These are phyloP conservation scores for Cercocebus atys DNA, from an alignment of 2,113 vertebrate species.

Conservation along the genomic window DNA sequence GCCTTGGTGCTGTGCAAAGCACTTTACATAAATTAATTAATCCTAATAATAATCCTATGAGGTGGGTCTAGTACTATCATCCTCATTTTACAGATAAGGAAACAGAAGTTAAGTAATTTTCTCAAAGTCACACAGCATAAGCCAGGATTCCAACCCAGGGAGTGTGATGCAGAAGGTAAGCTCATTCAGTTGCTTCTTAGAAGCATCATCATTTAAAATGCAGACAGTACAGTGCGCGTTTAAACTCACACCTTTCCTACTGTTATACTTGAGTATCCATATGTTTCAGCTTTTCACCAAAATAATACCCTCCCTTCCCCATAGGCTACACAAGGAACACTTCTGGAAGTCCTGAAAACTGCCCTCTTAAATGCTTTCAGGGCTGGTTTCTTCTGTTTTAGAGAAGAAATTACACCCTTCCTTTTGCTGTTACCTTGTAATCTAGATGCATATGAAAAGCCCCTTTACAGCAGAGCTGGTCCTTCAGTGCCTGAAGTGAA, in stretches of 20 bases:
- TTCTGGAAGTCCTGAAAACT: neutral
- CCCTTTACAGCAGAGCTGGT: neutral
- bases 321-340: neutral
- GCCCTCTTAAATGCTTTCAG: neutral
- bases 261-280: neutral
- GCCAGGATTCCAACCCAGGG: neutral
- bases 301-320: neutral
- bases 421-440: neutral
- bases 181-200: neutral
- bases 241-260: neutral
- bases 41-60: neutral
- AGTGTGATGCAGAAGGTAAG: neutral
- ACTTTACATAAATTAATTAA: neutral
- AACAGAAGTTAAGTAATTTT: neutral
- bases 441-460: neutral
- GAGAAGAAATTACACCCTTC: neutral
- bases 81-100: neutral
- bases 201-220: neutral
- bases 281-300: neutral
- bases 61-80: neutral
- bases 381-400: neutral
- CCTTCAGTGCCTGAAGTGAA: neutral
- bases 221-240: neutral
- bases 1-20: neutral
- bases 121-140: neutral